Percentiles rank a stretch among this genome's conserved stretches.
These are phyloP conservation scores for Apantesis nais DNA, from an alignment of 2,888 invertebrate genomes.

Conservation along the genomic window DNA sequence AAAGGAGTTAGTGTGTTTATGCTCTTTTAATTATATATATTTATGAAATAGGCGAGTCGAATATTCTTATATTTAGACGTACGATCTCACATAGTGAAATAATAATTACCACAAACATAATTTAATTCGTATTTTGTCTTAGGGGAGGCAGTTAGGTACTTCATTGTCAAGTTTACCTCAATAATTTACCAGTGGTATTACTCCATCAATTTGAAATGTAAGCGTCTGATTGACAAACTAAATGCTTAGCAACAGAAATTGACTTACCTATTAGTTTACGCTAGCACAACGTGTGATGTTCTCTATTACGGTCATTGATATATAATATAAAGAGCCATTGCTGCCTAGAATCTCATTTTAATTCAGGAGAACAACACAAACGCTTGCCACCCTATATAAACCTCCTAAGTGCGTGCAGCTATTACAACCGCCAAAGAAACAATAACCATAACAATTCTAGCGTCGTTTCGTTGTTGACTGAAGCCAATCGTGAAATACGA, in stretches of 20 bases:
- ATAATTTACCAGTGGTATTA: neutral
- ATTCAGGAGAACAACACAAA: slow-evolving; percentile 12
- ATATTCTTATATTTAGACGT: too few relatives aligned
- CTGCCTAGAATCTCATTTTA: slow-evolving; percentile 27
- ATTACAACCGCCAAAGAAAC: slow-evolving; percentile 65
- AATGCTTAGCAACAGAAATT: too few relatives aligned
- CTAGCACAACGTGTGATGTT: too few relatives aligned
- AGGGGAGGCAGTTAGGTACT: neutral
- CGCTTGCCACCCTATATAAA: slow-evolving; percentile 31
- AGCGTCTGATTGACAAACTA: too few relatives aligned
- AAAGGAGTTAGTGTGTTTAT: too few relatives aligned
- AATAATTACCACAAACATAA: too few relatives aligned
- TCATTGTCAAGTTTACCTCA: neutral
- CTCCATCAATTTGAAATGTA: neutral
- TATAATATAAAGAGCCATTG: neutral
- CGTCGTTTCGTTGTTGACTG: slow-evolving; percentile 61
- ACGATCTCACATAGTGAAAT: too few relatives aligned
- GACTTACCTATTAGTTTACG: neutral
- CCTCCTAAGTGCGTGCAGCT: slow-evolving; percentile 69
- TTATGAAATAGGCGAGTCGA: too few relatives aligned
- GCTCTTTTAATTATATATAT: neutral
- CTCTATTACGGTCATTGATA: slow-evolving; percentile 15
- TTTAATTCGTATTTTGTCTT: too few relatives aligned
- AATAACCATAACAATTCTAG: slow-evolving; percentile 78
- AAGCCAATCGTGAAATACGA: slow-evolving; percentile 60